phyloP scores from a whole-genome alignment of 2,888 invertebrate species.

The Orthosia incerta region DNA sequence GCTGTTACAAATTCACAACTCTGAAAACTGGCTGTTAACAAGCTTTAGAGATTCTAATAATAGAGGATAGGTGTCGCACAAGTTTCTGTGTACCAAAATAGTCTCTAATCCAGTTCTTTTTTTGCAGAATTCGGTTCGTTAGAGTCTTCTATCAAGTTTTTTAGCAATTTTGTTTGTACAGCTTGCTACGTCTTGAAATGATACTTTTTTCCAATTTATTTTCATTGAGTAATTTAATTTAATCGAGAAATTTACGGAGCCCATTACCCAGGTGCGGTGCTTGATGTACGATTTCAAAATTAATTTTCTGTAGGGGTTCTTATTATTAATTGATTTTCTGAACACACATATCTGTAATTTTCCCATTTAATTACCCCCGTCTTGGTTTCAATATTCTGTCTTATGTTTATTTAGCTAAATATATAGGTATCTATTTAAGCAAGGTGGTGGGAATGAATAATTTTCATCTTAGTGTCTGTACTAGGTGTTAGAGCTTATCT shows the following conservation, averaged over 20 bases:
- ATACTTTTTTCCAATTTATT: neutral
- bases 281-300: slow-evolving; percentile 20
- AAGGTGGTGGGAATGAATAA: slow-evolving; percentile 38
- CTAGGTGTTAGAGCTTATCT: slow-evolving; percentile 38
- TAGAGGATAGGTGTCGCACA: slow-evolving; percentile 65
- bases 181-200: neutral
- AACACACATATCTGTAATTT: neutral
- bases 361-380: neutral
- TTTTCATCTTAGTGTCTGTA: slow-evolving; percentile 40
- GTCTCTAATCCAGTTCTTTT: neutral
- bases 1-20: slow-evolving; percentile 24
- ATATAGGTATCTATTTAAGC: slow-evolving; percentile 17
- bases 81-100: slow-evolving; percentile 3
- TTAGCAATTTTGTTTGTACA: neutral
- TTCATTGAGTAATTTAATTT: slow-evolving; percentile 11
- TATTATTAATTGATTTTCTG: slow-evolving; percentile 1
- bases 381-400: neutral
- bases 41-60: neutral
- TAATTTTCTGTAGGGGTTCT: neutral
- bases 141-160: too few relatives aligned
- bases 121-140: neutral
- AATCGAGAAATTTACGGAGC: neutral
- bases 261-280: slow-evolving; percentile 4
- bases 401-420: neutral
- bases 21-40: neutral